These are phyloP conservation scores for Trachurus trachurus DNA, from an alignment of 2,797 vertebrate genomes.

Conservation along the genomic window DNA sequence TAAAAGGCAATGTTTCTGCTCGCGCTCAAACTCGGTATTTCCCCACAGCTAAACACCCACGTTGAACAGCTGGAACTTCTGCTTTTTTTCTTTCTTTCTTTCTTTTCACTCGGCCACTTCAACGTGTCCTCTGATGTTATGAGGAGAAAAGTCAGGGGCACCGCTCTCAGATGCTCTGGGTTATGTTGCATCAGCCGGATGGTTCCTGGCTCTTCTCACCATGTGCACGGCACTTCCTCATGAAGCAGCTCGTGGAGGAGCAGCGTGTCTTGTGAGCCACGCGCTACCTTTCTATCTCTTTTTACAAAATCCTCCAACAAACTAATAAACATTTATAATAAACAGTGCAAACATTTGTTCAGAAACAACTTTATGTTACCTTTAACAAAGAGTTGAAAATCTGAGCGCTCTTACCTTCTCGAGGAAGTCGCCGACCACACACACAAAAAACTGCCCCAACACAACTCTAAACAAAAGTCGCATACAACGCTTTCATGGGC, in stretches of 20 bases:
- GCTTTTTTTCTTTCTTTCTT: no score
- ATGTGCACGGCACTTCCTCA: slow-evolving; percentile 31
- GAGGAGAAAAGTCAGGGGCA: neutral
- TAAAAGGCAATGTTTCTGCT: slow-evolving; percentile 52
- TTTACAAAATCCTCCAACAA: no score
- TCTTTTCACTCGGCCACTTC: neutral
- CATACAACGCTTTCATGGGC: neutral
- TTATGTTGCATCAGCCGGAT: slow-evolving; percentile 68
- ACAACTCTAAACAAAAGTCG: neutral
- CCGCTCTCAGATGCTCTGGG: neutral
- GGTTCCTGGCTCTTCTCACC: neutral
- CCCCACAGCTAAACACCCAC: no score
- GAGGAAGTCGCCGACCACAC: neutral
- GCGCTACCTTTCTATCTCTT: no score
- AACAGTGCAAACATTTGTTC: accelerated
- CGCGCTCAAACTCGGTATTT: neutral
- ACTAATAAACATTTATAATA: no score
- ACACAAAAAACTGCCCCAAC: neutral
- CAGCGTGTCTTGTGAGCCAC: no score
- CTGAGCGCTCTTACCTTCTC: slow-evolving; percentile 43
- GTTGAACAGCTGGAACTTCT: no score
- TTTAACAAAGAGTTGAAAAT: neutral
- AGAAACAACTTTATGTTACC: neutral
- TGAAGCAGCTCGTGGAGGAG: no score
- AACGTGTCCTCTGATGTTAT: neutral